Base-by-base conservation (phyloP, 1,140 invertebrate species). In the Heliconius hermathena region DNA sequence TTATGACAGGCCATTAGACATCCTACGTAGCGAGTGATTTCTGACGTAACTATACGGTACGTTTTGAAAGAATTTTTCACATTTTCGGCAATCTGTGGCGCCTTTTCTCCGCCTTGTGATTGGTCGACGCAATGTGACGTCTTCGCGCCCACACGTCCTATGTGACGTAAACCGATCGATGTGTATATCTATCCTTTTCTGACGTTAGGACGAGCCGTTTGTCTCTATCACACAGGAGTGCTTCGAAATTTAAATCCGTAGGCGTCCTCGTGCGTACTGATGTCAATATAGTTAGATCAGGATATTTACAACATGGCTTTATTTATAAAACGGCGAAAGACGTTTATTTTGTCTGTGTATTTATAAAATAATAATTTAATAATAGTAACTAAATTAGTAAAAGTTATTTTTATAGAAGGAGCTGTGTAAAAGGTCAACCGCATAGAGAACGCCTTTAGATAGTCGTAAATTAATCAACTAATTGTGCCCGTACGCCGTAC, bases 101-200 rank as follows among this genome's bases (percentile, higher is more conserved):
- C 91, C 89, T 88, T 93, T 94, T 94, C 85, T 85, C 75, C 71
- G 72, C 41, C n/a, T 60, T 26, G 46, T 80, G 84, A 93, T 93
- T 94, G 92, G 91, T 84, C 81, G 85, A 83, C 77, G 78, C 82
- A 79, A 74, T 76, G 89, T 94, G 93, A 94, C 93, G 93, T 94
- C 91, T 93, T 91, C 90, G 89, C 93, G 85, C 93, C 93, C 93
- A 93, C 93, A 90, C 93, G 88, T 88, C 73, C 77, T 77, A 77
- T 84, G 90, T 94, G 93, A 94, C 93, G 93, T 91, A 93, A 92
- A 85, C 87, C 87, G 90, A 94, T 94, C 93, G 90, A 94, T 94
- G 86, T 70, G 36, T 87, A 78, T 84, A 78, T 36, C 71, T 38
- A 22, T 89, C 87, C 84, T 88, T 76, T 79, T 91, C 80, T 41